A percentile compares a stretch with the other conserved stretches of the same genome.
Evolutionary conservation across 2,888 invertebrate genomes (phyloP).

Genomic region (Lypha dubia): DNA sequence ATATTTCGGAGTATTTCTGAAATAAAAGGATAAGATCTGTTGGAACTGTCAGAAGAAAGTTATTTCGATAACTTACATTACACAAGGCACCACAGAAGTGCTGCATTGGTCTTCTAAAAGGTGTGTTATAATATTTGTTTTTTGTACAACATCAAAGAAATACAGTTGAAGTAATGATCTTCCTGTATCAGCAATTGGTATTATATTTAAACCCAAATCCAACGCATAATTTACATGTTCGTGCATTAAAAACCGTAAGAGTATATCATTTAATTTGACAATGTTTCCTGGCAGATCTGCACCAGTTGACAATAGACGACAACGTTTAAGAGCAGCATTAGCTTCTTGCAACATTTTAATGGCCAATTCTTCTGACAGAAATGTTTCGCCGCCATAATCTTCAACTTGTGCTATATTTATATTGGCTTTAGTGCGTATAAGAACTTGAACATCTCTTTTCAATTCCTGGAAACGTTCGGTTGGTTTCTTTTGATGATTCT

Average conservation of each 20-base stretch:
- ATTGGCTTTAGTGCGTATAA: conserved; percentile 94
- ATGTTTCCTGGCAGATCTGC: conserved; percentile 91
- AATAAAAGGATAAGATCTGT: background rate
- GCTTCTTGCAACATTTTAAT: conserved; percentile 95
- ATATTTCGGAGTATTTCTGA: conserved; percentile 93
- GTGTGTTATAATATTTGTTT: conserved; percentile 96
- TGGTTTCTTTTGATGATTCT: conserved; percentile 97
- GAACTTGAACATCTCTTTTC: conserved; percentile 95
- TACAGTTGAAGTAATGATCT: conserved; percentile 94
- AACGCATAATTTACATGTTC: conserved; percentile 99
- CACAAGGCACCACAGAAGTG: conserved; percentile 93
- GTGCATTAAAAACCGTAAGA: conserved; percentile 92
- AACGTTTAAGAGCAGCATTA: conserved; percentile 94
- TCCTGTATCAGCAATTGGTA: conserved; percentile 92
- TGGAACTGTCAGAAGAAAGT: background rate
- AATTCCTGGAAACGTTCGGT: conserved; percentile 96
- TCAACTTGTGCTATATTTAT: conserved; percentile 97
- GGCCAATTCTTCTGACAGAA: conserved; percentile 96
- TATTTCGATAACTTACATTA: conserved; percentile 90
- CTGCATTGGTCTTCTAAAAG: conserved; percentile 96
- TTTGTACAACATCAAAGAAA: conserved; percentile 96
- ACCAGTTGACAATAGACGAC: conserved; percentile 91
- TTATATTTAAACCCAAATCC: conserved; percentile 94
- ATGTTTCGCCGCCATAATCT: conserved; percentile 98
- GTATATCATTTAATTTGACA: conserved; percentile 91